Percentiles rank a stretch among this genome's conserved stretches.
phyloP scores from a whole-genome alignment of 1,140 invertebrate genomes.

The Sycobia sp. region DNA sequence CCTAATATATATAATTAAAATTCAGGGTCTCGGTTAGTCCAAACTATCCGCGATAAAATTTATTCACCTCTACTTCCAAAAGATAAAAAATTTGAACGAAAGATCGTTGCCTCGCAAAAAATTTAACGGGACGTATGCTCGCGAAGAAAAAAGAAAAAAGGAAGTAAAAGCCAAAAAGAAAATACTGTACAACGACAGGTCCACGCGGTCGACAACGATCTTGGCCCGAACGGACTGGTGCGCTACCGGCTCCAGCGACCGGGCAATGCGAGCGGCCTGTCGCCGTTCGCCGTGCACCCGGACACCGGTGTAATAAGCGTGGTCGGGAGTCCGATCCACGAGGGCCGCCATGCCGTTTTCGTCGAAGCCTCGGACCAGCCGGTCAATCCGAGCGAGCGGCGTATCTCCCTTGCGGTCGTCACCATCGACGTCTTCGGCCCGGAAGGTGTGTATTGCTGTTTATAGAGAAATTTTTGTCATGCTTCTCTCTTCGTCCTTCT shows the following conservation, averaged over 20 bases:
- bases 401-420: conserved; percentile 82
- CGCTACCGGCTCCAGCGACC: conserved; percentile 77
- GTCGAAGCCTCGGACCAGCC: conserved; percentile 83
- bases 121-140: too few species aligned
- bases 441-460: conserved; percentile 57
- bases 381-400: conserved; percentile 77
- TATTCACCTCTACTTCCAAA: too few species aligned
- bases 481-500: neutral
- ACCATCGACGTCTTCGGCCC: conserved; percentile 72
- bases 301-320: conserved; percentile 75
- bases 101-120: too few species aligned
- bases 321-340: conserved; percentile 67
- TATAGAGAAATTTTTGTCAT: too few species aligned
- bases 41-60: too few species aligned
- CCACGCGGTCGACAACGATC: conserved; percentile 79
- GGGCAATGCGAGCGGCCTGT: conserved; percentile 68
- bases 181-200: too few species aligned
- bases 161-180: too few species aligned
- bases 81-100: too few species aligned
- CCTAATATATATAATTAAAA: too few species aligned
- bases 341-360: conserved; percentile 77
- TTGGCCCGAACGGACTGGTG: conserved; percentile 79
- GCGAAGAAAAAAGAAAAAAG: too few species aligned
- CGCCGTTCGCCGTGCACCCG: conserved; percentile 74
- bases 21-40: too few species aligned